These are phyloP conservation scores for Siphamia tubifer DNA, from an alignment of 2,113 vertebrate species.

Conservation along the genomic window DNA sequence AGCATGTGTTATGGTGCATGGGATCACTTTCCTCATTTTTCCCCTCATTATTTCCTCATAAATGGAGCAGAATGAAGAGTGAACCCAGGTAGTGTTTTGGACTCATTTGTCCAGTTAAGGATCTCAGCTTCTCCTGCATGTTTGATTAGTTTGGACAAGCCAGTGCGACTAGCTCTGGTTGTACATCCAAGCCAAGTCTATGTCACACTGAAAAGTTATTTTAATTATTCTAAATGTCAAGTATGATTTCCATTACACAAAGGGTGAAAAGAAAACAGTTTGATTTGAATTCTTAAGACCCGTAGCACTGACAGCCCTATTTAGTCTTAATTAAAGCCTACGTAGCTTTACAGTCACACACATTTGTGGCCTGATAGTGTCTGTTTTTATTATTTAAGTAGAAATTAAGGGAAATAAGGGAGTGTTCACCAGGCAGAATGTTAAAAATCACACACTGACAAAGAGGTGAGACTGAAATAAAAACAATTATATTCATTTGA, in stretches of 20 bases:
- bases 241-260: constrained; percentile 26
- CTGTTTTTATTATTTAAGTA: not conserved
- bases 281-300: not conserved
- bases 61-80: not conserved
- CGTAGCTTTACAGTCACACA: not conserved
- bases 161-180: not conserved
- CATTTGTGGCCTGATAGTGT: not conserved
- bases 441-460: no score
- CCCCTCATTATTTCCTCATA: constrained; percentile 23
- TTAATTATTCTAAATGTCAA: constrained; percentile 44
- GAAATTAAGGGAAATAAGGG: not conserved
- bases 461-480: no score
- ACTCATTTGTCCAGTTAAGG: constrained; percentile 49
- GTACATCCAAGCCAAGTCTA: not conserved
- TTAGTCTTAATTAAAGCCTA: not conserved
- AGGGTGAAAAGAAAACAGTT: not conserved
- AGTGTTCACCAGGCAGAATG: no score
- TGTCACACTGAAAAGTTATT: not conserved
- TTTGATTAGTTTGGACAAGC: constrained; percentile 52
- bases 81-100: constrained; percentile 13
- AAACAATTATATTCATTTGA: no score
- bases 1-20: no score
- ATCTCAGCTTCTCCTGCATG: not conserved
- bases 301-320: not conserved
- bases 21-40: constrained; percentile 20